Base-by-base conservation (phyloP, 2,797 vertebrate species). In the Pelobates cultripes region DNA sequence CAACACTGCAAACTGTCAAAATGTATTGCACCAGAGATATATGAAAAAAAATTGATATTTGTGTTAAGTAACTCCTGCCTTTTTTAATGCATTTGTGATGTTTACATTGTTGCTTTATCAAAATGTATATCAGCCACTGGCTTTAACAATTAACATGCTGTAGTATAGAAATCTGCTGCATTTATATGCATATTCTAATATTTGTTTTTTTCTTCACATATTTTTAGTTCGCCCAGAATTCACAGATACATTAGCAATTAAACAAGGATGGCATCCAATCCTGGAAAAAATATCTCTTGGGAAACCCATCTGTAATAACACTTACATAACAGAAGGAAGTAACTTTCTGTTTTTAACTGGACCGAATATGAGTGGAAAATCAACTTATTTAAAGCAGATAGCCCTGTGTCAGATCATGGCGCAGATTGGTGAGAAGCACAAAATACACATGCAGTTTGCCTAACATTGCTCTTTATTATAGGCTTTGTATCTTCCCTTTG, bases 341-440 rank as follows among this genome's bases (percentile, higher is more conserved):
- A 99, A 98, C 93, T 97, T 99, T 88, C 87, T 97, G 84, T 95
- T 99, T 85, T 92, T 99, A 87, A 98, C 98, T 41, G 97, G 98
- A 83, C 98, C 97, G 82, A 99, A 99, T 89, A 99, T 99, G 97
- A 99, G 97, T 78, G 98, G 98, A 82, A 99, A 99, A 86, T 99
- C 97, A 81, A 99, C 97, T 0, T 99, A 97, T 87, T 92, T 99
- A 83, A 99, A 96, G 88, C 98, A 99, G 87, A 96, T 98, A 92
- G 97, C 96, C 0, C 94, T 99, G 85, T 97, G 96, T 92, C 98
- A 99, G 91, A 96, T 99, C 87, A 97, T 99, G 97, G 97, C 97
- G 86, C 98, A 99, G 86, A 98, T 99, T 88, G 97, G 98, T 98
- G 88, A 92, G 93, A 84, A 85, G 41, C 15, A 72, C 9, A 43